Base-by-base conservation (phyloP, 2,888 invertebrate genomes). In the Yponomeuta sedellus region DNA sequence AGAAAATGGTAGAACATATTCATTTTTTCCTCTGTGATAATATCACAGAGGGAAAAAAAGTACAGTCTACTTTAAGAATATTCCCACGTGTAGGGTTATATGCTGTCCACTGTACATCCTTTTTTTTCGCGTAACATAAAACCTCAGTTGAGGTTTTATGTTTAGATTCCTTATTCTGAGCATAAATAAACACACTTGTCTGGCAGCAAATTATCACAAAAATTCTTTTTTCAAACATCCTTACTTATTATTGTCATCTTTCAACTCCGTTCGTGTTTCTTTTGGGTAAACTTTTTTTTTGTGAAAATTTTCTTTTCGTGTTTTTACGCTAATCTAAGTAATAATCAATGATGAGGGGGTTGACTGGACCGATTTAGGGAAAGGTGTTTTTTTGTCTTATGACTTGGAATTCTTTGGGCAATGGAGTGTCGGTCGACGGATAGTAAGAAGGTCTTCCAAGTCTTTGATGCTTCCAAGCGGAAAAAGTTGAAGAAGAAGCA, bases 351-450 rank as follows among this genome's bases (percentile, higher is more conserved):
- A 58, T 25, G 61, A 52, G 44, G 5, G 16, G 12, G 16, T 52
- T 4, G 44, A 16, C 44, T 52, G 44, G 12, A 52, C 44, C 44
- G 44, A 52, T 52, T 52, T 12, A 52, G 44, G 44, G 12, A 44
- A 8, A 44, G 44, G 25, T 25, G 25, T 25, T 25, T 3, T 44
- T 52, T 12, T 16, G 44, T 79, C 77, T 76, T 68, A 86, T 85
- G 85, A 76, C 75, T 68, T 71, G 70, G 69, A 82, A 82, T 73
- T 77, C 75, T n/a, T n/a, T 73, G 74, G 81, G 68, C 74, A 75
- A 90, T 91, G 90, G 90, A 89, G 76, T 83, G 85, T 81, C 82
- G 86, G 74, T 65, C 81, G 70, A 81, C 80, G 75, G 88, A 89
- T 80, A 88, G 86, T 72, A 88, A 88, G 78, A 88, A 86, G 82